Evolutionary conservation across 1,140 invertebrate species (phyloP), one percentile per base, ranked within the genome.

Genomic region (Battus philenor): DNA sequence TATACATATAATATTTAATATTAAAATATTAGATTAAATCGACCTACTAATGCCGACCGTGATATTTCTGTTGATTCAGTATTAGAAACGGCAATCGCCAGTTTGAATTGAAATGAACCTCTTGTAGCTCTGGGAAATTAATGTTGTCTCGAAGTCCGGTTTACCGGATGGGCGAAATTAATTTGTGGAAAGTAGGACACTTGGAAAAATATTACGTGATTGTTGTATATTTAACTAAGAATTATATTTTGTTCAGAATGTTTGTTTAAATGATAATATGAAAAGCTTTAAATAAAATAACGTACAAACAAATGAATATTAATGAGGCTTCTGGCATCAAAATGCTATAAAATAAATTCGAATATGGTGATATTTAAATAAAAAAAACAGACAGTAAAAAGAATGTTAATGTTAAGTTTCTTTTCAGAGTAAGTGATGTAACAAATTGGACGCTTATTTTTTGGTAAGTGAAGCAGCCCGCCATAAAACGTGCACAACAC

Each of bases 51-150:
- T 27, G 7, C 38, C 38, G 22, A 29, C 38, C 38, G 38, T 41
- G 38, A 15, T 16, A 41, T 26, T 41, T 29, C 22, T 41, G 38
- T 41, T 41, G 27, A 41, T 16, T 41, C 24, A 27, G 38, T 41
- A 41, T 41, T 41, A 41, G 38, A 41, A 41, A 41, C 38, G 38
- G 38, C 38, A 41, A 41, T 41, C 38, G 38, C 38, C 38, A 41
- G 29, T 41, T n/a, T 41, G 13, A 41, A 41, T 41, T 41, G 24
- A 41, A 41, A 41, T 41, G 38, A 26, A 41, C 22, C 38, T 41
- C 22, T 41, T 26, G 38, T 41, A 27, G 38, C 38, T 24, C 38
- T 27, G 38, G 38, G 38, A 41, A 41, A 41, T 41, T 27, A 41
- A 41, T 41, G 38, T 41, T 27, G 38, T 41, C 38, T 41, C 12